A percentile compares a stretch with the other conserved stretches of the same genome.
These are phyloP conservation scores for Rotaria socialis DNA, from an alignment of 2,888 invertebrate genomes.

Conservation along the genomic window DNA sequence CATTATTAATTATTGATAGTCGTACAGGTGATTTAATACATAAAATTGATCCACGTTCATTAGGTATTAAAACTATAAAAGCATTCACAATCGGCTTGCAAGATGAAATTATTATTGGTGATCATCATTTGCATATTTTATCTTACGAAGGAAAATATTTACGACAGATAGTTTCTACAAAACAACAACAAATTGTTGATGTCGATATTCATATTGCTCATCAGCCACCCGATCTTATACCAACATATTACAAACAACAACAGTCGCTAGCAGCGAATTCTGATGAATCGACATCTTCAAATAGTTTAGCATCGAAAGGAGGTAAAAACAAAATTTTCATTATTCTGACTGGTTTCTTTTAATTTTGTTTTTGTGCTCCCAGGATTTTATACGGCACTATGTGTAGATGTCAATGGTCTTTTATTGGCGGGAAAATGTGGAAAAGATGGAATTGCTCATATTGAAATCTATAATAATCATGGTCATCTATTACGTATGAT, in stretches of 20 bases:
- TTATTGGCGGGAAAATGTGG: conserved; percentile 43
- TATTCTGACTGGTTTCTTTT: too few species aligned
- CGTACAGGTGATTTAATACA: conserved; percentile 23
- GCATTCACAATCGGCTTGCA: conserved; percentile 4
- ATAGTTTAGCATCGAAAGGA: not conserved
- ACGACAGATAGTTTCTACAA: not conserved
- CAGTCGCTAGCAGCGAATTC: not conserved
- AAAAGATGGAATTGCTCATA: conserved; percentile 27
- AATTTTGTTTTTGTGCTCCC: too few species aligned
- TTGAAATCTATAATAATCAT: conserved; percentile 42
- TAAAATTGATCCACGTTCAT: not conserved
- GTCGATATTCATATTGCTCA: not conserved
- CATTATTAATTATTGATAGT: not conserved
- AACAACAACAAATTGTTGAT: not conserved
- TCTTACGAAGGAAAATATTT: conserved; percentile 19
- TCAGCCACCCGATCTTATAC: not conserved
- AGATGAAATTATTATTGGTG: conserved; percentile 7
- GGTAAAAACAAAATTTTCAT: not conserved
- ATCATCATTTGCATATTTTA: not conserved
- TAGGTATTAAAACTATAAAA: conserved; percentile 17
- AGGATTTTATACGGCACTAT: conserved; percentile 45
- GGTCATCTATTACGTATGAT: conserved; percentile 34
- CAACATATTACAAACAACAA: not conserved
- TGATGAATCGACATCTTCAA: not conserved
- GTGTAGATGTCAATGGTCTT: conserved; percentile 39